phyloP scores from a whole-genome alignment of 2,113 vertebrate species.

The Pluvianellus socialis region DNA sequence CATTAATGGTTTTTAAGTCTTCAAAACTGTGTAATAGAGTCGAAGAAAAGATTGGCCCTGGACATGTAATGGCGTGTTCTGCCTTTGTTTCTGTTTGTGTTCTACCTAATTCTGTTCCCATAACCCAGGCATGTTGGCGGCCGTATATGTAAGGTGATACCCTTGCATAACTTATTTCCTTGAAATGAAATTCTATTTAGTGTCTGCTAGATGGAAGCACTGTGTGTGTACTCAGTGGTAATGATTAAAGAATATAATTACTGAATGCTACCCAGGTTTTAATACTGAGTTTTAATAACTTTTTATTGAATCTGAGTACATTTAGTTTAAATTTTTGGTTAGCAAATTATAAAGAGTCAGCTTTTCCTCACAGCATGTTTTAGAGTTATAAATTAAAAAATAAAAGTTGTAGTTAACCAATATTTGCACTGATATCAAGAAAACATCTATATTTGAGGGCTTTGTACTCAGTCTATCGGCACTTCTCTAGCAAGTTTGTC shows the following conservation, averaged over 20 bases:
- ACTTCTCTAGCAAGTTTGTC: neutral
- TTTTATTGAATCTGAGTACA: neutral
- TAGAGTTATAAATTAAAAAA: neutral
- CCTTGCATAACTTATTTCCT: neutral
- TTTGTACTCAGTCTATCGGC: neutral
- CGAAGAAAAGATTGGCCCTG: neutral
- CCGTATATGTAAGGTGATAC: neutral
- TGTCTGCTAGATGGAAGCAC: neutral
- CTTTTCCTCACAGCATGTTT: neutral
- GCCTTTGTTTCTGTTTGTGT: neutral
- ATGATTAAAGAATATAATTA: neutral
- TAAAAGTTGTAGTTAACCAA: neutral
- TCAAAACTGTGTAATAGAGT: neutral
- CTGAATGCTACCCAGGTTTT: neutral
- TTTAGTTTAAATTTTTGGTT: neutral
- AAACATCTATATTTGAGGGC: neutral
- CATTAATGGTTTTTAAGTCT: neutral
- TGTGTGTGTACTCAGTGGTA: neutral
- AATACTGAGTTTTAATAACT: neutral
- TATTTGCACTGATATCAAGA: neutral
- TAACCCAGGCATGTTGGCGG: neutral
- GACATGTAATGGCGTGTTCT: neutral
- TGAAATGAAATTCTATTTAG: neutral
- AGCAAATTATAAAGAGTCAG: neutral
- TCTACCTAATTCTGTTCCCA: neutral